Evolutionary conservation across 1,140 invertebrate species (phyloP).

Genomic region (Macrobrachium rosenbergii): DNA sequence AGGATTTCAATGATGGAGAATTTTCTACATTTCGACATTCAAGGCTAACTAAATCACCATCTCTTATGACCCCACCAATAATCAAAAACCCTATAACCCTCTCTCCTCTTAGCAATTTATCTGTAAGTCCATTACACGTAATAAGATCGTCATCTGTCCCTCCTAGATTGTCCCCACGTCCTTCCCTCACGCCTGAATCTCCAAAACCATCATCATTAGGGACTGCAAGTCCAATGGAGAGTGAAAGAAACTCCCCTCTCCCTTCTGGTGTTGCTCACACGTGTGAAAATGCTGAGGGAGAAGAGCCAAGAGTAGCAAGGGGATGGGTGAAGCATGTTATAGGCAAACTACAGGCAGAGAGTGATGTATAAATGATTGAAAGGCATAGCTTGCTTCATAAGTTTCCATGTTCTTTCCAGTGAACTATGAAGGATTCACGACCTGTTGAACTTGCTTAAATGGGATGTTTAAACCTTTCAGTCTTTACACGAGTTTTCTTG

Average conservation of each 20-base stretch:
- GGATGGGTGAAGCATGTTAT: slow-evolving; percentile 65
- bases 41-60: slow-evolving; percentile 11
- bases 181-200: slow-evolving; percentile 37
- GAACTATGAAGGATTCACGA: too few species aligned
- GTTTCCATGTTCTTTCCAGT: neutral
- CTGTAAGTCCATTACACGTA: neutral
- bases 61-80: slow-evolving; percentile 35
- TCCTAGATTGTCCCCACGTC: slow-evolving; percentile 19
- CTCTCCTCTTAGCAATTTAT: slow-evolving; percentile 21
- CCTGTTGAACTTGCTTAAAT: too few species aligned
- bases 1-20: slow-evolving; percentile 9
- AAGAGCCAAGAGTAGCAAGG: slow-evolving; percentile 47
- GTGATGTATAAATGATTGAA: slow-evolving; percentile 19
- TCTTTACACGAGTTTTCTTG: too few species aligned
- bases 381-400: neutral
- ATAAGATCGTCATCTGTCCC: slow-evolving; percentile 50
- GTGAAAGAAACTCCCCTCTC: slow-evolving; percentile 32
- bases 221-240: slow-evolving; percentile 26
- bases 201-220: slow-evolving; percentile 26
- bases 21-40: neutral
- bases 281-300: slow-evolving; percentile 16
- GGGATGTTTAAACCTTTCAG: too few species aligned
- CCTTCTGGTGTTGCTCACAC: slow-evolving; percentile 12
- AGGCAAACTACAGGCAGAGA: slow-evolving; percentile 58
- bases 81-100: slow-evolving; percentile 44